Percentiles rank a stretch among this genome's conserved stretches.
Conservation (phyloP, 2,888 invertebrate genomes). For the Diploptera punctata region DNA sequence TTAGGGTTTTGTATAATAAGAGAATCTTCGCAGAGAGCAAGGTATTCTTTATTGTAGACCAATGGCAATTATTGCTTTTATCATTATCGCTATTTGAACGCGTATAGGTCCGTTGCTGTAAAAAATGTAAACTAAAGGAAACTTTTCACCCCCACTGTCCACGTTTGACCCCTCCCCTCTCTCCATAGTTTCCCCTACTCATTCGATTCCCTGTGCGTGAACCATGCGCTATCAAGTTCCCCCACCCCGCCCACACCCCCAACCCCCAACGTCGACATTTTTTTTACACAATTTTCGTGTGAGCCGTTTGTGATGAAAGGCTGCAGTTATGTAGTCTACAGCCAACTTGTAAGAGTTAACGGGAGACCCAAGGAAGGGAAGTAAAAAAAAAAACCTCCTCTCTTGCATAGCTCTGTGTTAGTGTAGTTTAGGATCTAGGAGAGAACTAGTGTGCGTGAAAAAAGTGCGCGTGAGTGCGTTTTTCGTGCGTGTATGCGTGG, state of each 20-base stretch:
- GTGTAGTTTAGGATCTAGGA: slow-evolving; percentile 12
- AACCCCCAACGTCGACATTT: slow-evolving; percentile 6
- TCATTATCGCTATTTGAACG: background rate
- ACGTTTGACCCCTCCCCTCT: background rate
- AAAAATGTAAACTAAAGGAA: background rate
- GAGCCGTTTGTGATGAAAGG: slow-evolving; percentile 39
- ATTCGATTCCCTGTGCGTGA: background rate
- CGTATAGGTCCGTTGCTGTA: background rate
- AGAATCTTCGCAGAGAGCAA: too few species aligned
- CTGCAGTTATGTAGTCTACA: slow-evolving; percentile 36
- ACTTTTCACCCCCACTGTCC: slow-evolving; percentile 14
- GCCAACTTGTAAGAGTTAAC: background rate
- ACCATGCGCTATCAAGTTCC: slow-evolving; percentile 25
- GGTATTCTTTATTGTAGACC: too few species aligned
- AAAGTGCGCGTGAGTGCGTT: slow-evolving; percentile 49
- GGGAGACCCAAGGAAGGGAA: background rate
- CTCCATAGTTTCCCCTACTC: background rate
- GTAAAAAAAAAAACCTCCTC: background rate
- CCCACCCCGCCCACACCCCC: slow-evolving; percentile 27
- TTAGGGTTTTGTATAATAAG: too few species aligned
- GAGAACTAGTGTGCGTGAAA: slow-evolving; percentile 49
- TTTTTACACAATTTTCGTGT: slow-evolving; percentile 27
- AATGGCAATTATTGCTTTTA: background rate
- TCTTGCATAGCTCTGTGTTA: slow-evolving; percentile 11
- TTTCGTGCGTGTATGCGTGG: slow-evolving; percentile 40